Evolutionary conservation across 2,113 vertebrate genomes (phyloP).

Genomic region (Protobothrops flavoviridis): DNA sequence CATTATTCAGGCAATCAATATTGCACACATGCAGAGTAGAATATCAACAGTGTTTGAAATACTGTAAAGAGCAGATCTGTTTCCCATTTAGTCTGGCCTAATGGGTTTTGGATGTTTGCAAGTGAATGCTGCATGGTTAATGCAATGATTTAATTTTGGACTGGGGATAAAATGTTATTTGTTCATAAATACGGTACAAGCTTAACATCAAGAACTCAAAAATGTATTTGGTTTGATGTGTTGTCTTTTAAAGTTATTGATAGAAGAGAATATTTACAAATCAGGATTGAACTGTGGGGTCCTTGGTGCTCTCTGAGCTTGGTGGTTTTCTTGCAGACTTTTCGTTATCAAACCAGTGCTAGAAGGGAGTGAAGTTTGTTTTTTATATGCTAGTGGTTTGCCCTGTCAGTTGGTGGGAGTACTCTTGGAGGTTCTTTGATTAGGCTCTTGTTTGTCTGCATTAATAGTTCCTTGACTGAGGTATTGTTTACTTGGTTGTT

Average conservation of each 20-base stretch:
- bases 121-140: slow-evolving; percentile 30
- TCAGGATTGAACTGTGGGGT: not conserved
- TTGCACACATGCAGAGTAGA: not conserved
- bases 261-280: not conserved
- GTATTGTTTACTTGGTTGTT: not conserved
- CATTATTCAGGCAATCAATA: slow-evolving; percentile 22
- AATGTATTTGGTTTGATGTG: slow-evolving; percentile 17
- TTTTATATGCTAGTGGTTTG: not conserved
- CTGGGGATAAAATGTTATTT: slow-evolving; percentile 33
- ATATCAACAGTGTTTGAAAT: slow-evolving; percentile 19
- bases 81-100: slow-evolving; percentile 21
- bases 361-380: not conserved
- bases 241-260: slow-evolving; percentile 26
- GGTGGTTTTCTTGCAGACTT: not conserved
- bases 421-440: not conserved
- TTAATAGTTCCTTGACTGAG: not conserved
- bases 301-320: not conserved
- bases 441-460: not conserved
- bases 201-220: slow-evolving; percentile 22
- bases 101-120: slow-evolving; percentile 8
- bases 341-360: not conserved
- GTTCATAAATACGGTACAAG: slow-evolving; percentile 13
- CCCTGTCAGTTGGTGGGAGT: not conserved
- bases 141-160: slow-evolving; percentile 25
- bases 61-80: not conserved